Percentiles rank a stretch among this genome's conserved stretches.
Evolutionary conservation across 2,797 vertebrate species (phyloP).

Genomic region (Notoglanidium macrostoma): DNA sequence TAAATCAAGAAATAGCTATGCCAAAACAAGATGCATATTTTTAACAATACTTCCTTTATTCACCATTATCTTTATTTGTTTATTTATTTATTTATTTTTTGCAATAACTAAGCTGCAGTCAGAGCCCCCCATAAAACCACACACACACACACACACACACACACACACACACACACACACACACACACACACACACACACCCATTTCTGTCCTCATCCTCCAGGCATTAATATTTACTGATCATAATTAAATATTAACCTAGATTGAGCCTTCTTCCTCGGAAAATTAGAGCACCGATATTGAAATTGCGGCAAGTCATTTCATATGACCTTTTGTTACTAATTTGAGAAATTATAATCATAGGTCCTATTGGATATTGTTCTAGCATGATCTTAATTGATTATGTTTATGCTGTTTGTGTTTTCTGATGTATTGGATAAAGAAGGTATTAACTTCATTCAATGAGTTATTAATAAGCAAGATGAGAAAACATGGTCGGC

Average conservation of each 20-base stretch:
- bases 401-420: constrained; percentile 47
- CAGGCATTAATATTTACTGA: constrained; percentile 63
- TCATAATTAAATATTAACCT: constrained; percentile 65
- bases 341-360: constrained; percentile 48
- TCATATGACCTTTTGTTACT: constrained; percentile 52
- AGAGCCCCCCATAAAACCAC: not conserved
- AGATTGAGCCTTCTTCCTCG: constrained; percentile 46
- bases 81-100: not conserved
- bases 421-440: constrained; percentile 48
- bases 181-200: constrained; percentile 14
- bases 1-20: not conserved
- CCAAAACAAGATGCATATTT: not conserved
- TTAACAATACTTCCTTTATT: not conserved
- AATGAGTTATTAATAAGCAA: constrained; percentile 53
- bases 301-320: constrained; percentile 50
- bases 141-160: constrained; percentile 21
- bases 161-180: not conserved
- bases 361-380: constrained; percentile 50
- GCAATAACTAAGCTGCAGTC: not conserved
- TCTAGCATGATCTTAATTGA: constrained; percentile 49
- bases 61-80: not conserved
- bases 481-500: constrained; percentile 48
- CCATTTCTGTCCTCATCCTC: constrained; percentile 41
- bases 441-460: constrained; percentile 45
- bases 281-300: constrained; percentile 51